Base-by-base conservation (phyloP, 2,113 vertebrate genomes). In the Calyptommatus sinebrachiatus region DNA sequence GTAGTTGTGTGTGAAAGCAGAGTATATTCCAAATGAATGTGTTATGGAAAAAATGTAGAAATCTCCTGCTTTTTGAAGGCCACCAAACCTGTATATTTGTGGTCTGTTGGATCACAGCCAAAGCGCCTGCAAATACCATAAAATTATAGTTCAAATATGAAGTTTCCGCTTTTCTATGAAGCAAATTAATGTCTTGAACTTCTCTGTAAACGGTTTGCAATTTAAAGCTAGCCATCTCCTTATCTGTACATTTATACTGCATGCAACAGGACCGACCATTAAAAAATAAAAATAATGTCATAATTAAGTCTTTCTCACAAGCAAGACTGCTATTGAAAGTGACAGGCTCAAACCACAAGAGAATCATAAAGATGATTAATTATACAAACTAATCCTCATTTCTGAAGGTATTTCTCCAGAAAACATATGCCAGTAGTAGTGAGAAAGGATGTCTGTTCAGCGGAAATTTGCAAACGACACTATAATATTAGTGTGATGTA, bases 241-340 rank as follows among this genome's bases (percentile, higher is more conserved):
- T 89, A 90, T 84, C 78, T 87, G 87, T 74, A 84, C 85, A 80
- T 90, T 88, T 82, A 85, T 78, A 91, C 86, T 74, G 84, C 79
- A 90, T 62, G 88, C 68, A 79, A 87, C 86, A 91, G 87, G 92
- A 76, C 81, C 89, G 91, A 80, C 79, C 83, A 81, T 86, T 76
- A 86, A 88, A 83, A 66, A 74, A 87, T 29, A 57, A 57, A 57
- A 57, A 57, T 88, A 87, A 85, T 92, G 91, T 85, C 57, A 12
- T 73, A 90, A 89, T 92, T 93, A 93, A 92, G 62, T 72, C 88
- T 84, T 92, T 83, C 84, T 93, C 86, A 90, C 82, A 90, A 91
- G 84, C 80, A 87, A 90, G 92, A 89, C 78, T 85, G 79, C 81
- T 90, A 84, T 85, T 92, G 82, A 88, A 91, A 89, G 78, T 80